phyloP scores from a whole-genome alignment of 92 coral and sea anemone species.

The Nematostella vectensis region DNA sequence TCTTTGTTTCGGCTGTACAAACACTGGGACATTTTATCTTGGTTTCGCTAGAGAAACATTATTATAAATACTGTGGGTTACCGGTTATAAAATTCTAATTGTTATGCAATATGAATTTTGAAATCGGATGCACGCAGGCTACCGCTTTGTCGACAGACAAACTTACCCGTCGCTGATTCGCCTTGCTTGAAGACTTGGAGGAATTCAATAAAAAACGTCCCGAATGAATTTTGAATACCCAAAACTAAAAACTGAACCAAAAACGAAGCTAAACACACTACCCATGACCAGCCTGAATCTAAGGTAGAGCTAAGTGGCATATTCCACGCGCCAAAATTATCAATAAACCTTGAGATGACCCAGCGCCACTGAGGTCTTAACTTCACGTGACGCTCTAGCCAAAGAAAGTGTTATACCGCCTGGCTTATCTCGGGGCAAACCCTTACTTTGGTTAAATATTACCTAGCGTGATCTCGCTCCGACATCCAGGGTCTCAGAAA shows the following conservation, averaged over 20 bases:
- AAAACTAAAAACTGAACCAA: constrained; percentile 48
- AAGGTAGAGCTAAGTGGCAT: neutral
- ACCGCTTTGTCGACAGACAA: neutral
- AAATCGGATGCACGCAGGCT: too few relatives aligned
- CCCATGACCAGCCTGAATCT: constrained; percentile 62
- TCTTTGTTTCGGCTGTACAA: too few relatives aligned
- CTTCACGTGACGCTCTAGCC: neutral
- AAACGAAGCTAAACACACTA: constrained; percentile 60
- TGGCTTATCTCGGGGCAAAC: neutral
- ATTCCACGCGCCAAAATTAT: too few relatives aligned
- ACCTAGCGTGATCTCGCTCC: neutral
- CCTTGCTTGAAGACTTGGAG: constrained; percentile 55
- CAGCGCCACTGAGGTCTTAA: too few relatives aligned
- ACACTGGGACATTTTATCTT: too few relatives aligned
- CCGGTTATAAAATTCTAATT: too few relatives aligned
- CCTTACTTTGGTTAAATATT: neutral
- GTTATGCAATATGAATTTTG: too few relatives aligned
- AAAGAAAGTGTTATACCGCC: neutral
- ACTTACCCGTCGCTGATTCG: constrained; percentile 64
- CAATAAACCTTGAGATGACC: too few relatives aligned
- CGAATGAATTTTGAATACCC: constrained; percentile 69
- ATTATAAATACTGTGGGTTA: too few relatives aligned
- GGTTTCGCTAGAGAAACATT: too few relatives aligned
- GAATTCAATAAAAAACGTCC: constrained; percentile 63
- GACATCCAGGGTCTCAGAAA: neutral